phyloP scores from a whole-genome alignment of 2,888 invertebrate species.

The Parelbella ahira region DNA sequence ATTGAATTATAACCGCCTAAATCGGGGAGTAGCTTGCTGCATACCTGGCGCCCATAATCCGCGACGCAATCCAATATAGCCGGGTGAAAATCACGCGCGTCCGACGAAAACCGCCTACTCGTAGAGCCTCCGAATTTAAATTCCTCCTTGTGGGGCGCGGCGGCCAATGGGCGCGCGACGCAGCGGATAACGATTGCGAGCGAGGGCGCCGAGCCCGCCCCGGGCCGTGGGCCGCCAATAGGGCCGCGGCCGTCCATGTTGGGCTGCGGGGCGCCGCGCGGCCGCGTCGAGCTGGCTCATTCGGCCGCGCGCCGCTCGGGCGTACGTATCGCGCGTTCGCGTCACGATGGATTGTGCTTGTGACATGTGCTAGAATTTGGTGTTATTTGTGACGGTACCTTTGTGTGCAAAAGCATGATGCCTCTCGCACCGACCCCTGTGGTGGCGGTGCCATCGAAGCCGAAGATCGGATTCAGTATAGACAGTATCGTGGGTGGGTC shows the following conservation, averaged over 20 bases:
- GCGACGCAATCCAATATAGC: conserved; percentile 58
- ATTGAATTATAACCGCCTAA: conserved; percentile 70
- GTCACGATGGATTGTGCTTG: conserved; percentile 75
- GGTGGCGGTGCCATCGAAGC: conserved; percentile 94
- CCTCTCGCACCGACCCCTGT: conserved; percentile 96
- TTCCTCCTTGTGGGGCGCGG: conserved; percentile 52
- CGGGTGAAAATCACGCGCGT: conserved; percentile 65
- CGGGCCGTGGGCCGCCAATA: conserved; percentile 51
- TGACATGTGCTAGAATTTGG: conserved; percentile 73
- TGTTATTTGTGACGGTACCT: conserved; percentile 64
- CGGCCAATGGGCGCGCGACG: conserved; percentile 51
- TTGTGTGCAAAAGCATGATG: conserved; percentile 87
- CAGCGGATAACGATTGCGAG: conserved; percentile 58
- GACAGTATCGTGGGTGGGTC: conserved; percentile 94
- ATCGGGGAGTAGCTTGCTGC: no score
- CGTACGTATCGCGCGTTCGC: conserved; percentile 73
- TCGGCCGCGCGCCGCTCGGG: conserved; percentile 77
- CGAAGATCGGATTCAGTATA: conserved; percentile 96
- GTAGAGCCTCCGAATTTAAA: conserved; percentile 68
- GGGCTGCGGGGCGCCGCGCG: conserved; percentile 41
- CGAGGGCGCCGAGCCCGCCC: conserved; percentile 48
- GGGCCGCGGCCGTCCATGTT: conserved; percentile 57
- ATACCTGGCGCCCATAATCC: no score
- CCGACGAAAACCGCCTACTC: conserved; percentile 62
- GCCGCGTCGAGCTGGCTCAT: conserved; percentile 54